These are phyloP conservation scores for Melanostigma gelatinosum DNA, from an alignment of 2,113 vertebrate species.

Conservation along the genomic window DNA sequence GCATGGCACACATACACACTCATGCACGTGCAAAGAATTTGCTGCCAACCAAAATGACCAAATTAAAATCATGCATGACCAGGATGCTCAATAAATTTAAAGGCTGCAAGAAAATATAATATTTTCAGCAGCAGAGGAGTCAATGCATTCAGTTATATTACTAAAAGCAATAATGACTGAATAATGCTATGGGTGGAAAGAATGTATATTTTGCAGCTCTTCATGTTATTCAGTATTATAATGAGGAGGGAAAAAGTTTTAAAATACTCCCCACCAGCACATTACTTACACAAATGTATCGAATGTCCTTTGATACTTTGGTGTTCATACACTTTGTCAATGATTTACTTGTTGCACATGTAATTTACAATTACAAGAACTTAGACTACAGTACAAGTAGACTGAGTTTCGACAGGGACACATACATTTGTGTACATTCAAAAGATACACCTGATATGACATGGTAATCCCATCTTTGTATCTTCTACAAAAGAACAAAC, in stretches of 20 bases:
- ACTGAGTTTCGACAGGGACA: slow-evolving; percentile 51
- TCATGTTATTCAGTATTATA: neutral
- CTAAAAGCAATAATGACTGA: neutral
- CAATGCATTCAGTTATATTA: neutral
- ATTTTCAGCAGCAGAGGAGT: neutral
- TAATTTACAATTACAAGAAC: slow-evolving; percentile 45
- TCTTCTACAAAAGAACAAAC: slow-evolving; percentile 41
- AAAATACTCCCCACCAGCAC: slow-evolving; percentile 15
- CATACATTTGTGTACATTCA: slow-evolving; percentile 52
- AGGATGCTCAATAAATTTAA: neutral
- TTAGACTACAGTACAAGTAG: slow-evolving; percentile 35
- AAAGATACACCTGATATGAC: slow-evolving; percentile 30
- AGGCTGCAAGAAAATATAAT: slow-evolving; percentile 5
- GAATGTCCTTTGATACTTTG: neutral
- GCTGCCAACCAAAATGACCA: neutral
- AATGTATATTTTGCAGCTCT: slow-evolving; percentile 11
- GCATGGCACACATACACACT: slow-evolving; percentile 20
- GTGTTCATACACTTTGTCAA: slow-evolving; percentile 17
- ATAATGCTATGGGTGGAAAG: neutral
- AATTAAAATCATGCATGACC: neutral
- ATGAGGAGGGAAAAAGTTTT: neutral
- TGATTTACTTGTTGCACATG: slow-evolving; percentile 27
- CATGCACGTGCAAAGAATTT: slow-evolving; percentile 4
- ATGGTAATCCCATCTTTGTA: slow-evolving; percentile 45
- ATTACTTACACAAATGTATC: slow-evolving; percentile 9